Base-by-base conservation (phyloP, 2,888 invertebrate species). In the Thymelicus acteon region DNA sequence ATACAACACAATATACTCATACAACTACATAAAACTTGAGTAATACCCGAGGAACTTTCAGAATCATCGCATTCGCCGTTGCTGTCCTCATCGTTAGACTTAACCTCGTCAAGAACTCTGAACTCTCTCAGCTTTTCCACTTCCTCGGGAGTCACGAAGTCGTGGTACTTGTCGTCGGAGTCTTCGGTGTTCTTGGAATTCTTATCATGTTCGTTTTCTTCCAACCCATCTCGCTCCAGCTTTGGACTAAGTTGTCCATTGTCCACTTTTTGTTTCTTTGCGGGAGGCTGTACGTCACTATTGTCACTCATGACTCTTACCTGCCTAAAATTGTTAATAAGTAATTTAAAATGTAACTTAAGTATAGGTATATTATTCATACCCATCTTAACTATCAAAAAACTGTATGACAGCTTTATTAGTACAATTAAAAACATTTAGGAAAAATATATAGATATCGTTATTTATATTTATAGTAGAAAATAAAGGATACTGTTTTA, bases 81-180 rank as follows among this genome's bases (percentile, higher is more conserved):
- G 77, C 88, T 90, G 73, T 92, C 91, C 58, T 90, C 91, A 67
- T 93, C 92, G 31, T 92, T 88, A 0, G 89, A 88, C 74, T 87
- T 90, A 5, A 92, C 89, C 77, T 94, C 94, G 72, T 94, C 94
- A 66, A 94, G 77, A 0, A 94, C 90, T 72, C 89, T 85, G 77
- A 93, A 93, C 78, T 94, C 91, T 62, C 85, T 80, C 6, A 94
- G 78, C 66, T 83, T 85, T 47, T 91, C 84, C 54, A 92, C 57
- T 71, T 93, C 92, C 58, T 89, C 89, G 0, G 78, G 76, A 8
- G 79, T 85, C 1, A 90, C 85, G 66, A 81, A 83, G 68, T 89
- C 85, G 13, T 75, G 76, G 49, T 83, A 89, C 66, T 85, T 85
- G 52, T 82, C 81, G 6, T 81, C 78, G 10, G 60, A 52, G 12